Evolutionary conservation across 2,113 vertebrate genomes (phyloP).

Genomic region (Saccopteryx leptura): DNA sequence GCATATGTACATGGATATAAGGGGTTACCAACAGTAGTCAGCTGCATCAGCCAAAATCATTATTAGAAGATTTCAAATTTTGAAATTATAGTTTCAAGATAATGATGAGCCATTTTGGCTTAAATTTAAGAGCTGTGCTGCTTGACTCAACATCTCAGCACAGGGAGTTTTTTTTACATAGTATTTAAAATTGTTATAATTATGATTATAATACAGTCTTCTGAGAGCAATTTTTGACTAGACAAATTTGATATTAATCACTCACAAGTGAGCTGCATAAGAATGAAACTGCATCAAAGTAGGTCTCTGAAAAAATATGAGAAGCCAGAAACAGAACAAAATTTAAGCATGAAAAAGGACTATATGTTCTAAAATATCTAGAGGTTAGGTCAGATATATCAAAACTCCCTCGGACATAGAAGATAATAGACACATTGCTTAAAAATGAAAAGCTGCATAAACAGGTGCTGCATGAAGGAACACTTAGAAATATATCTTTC

Average conservation of each 20-base stretch:
- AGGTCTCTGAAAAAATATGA: not conserved
- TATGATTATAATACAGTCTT: conserved; percentile 28
- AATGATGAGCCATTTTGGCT: not conserved
- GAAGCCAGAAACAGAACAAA: not conserved
- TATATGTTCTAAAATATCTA: conserved; percentile 25
- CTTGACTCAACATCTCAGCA: not conserved
- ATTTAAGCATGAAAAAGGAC: not conserved
- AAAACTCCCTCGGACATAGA: not conserved
- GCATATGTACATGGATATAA: not conserved
- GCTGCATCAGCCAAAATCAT: not conserved
- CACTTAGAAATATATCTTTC: not conserved
- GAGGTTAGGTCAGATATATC: not conserved
- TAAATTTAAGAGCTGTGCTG: not conserved
- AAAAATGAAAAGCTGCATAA: not conserved
- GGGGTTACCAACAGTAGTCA: not conserved
- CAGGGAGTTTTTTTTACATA: not conserved
- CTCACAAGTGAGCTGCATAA: conserved; percentile 28
- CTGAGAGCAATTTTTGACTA: conserved; percentile 31
- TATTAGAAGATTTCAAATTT: conserved; percentile 14
- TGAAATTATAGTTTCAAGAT: conserved; percentile 23
- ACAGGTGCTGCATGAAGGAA: not conserved
- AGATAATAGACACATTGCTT: not conserved
- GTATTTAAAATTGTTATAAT: conserved; percentile 33
- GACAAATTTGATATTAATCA: conserved; percentile 35
- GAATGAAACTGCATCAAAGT: conserved; percentile 18